Evolutionary conservation across 2,888 invertebrate species (phyloP), one percentile per base, ranked within the genome.

Genomic region (Synergus itoensis): DNA sequence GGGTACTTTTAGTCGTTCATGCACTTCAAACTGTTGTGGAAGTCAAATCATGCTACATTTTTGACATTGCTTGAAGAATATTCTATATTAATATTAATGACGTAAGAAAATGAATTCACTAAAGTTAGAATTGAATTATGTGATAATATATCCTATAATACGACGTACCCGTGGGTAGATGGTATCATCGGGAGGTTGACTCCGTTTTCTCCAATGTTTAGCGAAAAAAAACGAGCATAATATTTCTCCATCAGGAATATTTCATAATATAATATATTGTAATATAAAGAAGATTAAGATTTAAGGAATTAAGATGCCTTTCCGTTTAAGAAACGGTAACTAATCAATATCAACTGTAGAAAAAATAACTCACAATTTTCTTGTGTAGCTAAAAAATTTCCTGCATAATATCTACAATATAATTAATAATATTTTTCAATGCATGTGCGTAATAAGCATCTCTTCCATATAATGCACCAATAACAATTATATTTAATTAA

Each of bases 101-200:
- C 16, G 0, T 48, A 1, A 43, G n/a, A 8, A 53, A 53, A n/a
- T 8, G 16, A 2, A 2, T n/a, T 53, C n/a, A 1, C n/a, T 18
- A 45, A 67, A 18, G 18, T 21, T 18, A 41, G 43, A 43, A 18
- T 67, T 41, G 4, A 67, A 67, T 43, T 67, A 67, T 67, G 43
- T 67, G 67, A 21, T 67, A 67, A 67, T 45, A 67, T 67, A 18
- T 43, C 43, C n/a, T 62, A 12, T 21, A 67, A 67, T 18, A 45
- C 45, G 67, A 67, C 21, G 11, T 41, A 14, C 43, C 67, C 67
- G 43, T 67, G 67, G 67, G 67, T 67, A 14, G 67, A 28, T 60
- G 21, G 60, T 60, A 3, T 18, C 21, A 28, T 60, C 21, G 14
- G 60, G 14, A 60, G 60, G 21, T 12, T 45, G 67, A n/a, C n/a